Percentiles rank a stretch among this genome's conserved stretches.
Conservation (phyloP, 2,888 invertebrate genomes). For the Sthenelais limicola region DNA sequence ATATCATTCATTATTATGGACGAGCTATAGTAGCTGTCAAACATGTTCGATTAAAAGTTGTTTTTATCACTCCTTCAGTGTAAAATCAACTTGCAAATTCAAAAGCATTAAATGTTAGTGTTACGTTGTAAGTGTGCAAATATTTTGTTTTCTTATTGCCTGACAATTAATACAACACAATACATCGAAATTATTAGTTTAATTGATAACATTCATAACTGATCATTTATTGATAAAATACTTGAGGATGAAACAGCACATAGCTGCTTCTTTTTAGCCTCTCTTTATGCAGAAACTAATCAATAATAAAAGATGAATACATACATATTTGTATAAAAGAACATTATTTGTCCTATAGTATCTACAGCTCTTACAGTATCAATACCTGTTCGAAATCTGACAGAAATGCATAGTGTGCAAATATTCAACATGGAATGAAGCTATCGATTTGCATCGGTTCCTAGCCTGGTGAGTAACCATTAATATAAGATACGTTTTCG, state of each 20-base stretch:
- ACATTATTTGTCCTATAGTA: not conserved
- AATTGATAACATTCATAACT: conserved; percentile 26
- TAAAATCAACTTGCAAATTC: no score
- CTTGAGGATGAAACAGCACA: conserved; percentile 19
- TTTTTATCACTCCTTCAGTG: no score
- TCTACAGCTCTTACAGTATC: conserved; percentile 4
- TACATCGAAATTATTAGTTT: conserved; percentile 34
- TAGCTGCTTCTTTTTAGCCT: conserved; percentile 11
- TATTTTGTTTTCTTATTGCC: conserved; percentile 33
- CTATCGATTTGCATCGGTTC: no score
- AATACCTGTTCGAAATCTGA: conserved; percentile 29
- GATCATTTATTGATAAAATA: conserved; percentile 15
- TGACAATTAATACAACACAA: conserved; percentile 38
- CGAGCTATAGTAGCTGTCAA: no score
- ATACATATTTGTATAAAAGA: conserved; percentile 33
- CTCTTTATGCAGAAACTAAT: conserved; percentile 1
- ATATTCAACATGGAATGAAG: no score
- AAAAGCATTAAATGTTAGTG: no score
- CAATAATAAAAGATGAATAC: conserved; percentile 18
- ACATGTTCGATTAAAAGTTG: no score
- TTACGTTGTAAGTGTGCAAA: no score
- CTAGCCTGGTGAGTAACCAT: no score
- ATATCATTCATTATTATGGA: no score
- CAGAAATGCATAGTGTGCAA: conserved; percentile 35
- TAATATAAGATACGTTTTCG: no score